Conservation (phyloP, 92 coral and sea anemone genomes). For the Palythoa caribaeorum region DNA sequence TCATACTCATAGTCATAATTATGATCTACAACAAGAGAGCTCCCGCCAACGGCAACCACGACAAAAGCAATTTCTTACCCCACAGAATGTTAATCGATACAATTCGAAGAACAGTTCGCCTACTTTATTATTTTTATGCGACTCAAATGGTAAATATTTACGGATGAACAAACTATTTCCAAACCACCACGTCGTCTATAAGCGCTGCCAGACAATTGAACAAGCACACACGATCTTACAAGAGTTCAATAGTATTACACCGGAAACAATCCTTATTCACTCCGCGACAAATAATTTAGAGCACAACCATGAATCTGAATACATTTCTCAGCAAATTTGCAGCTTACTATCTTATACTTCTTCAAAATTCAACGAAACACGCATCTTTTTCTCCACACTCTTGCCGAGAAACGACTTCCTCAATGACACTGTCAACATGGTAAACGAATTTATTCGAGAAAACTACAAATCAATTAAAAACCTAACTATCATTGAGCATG, state of each 20-base stretch:
- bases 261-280: constrained; percentile 33
- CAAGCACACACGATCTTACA: not conserved
- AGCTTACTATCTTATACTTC: constrained; percentile 31
- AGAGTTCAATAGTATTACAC: constrained; percentile 21
- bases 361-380: constrained; percentile 26
- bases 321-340: constrained; percentile 36
- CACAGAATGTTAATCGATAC: constrained; percentile 11
- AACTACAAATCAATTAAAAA: constrained; percentile 33
- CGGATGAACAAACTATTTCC: constrained; percentile 26
- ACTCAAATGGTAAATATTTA: constrained; percentile 11
- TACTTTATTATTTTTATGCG: not conserved
- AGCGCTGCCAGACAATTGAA: constrained; percentile 20
- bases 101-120: constrained; percentile 21
- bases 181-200: constrained; percentile 13
- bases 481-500: constrained; percentile 31
- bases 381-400: constrained; percentile 36
- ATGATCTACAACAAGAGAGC: constrained; percentile 9
- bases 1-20: not conserved
- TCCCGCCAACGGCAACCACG: constrained; percentile 17
- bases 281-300: constrained; percentile 18
- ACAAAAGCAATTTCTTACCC: no score
- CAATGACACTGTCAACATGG: constrained; percentile 35
- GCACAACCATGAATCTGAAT: constrained; percentile 21
- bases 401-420: constrained; percentile 35
- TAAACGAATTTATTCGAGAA: constrained; percentile 28